Conservation (phyloP, 1,140 invertebrate genomes). For the Lordiphosa clarofinis region DNA sequence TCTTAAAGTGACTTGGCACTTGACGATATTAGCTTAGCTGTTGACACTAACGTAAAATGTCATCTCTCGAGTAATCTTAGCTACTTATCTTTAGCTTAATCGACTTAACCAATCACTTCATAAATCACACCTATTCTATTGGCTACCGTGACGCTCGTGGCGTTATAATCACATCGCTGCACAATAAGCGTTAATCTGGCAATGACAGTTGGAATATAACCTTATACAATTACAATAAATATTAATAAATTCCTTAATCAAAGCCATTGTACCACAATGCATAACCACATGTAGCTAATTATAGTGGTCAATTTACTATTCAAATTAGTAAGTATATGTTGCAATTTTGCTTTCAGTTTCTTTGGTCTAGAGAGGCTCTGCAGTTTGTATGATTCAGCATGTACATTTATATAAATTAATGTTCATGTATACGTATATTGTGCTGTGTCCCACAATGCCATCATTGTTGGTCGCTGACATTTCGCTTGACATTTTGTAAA, state of each 20-base stretch:
- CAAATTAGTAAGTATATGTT: not conserved
- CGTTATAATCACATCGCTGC: slow-evolving; percentile 29
- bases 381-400: slow-evolving; percentile 2
- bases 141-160: slow-evolving; percentile 39
- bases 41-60: too few species aligned
- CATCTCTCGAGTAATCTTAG: too few species aligned
- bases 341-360: slow-evolving; percentile 10
- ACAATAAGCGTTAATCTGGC: slow-evolving; percentile 32
- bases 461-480: slow-evolving; percentile 45
- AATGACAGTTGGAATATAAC: slow-evolving; percentile 19
- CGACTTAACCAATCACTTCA: not conserved
- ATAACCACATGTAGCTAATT: slow-evolving; percentile 11
- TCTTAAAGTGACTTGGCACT: too few species aligned
- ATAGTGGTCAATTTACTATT: slow-evolving; percentile 24
- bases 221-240: slow-evolving; percentile 20
- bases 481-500: slow-evolving; percentile 52
- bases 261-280: slow-evolving; percentile 1
- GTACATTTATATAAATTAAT: slow-evolving; percentile 1
- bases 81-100: too few species aligned
- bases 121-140: slow-evolving; percentile 37
- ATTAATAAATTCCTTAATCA: slow-evolving; percentile 4
- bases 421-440: slow-evolving; percentile 10
- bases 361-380: slow-evolving; percentile 3
- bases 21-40: too few species aligned
- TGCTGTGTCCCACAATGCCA: slow-evolving; percentile 37